Evolutionary conservation across 1,140 invertebrate species (phyloP).

Genomic region (Drosophila biarmipes): DNA sequence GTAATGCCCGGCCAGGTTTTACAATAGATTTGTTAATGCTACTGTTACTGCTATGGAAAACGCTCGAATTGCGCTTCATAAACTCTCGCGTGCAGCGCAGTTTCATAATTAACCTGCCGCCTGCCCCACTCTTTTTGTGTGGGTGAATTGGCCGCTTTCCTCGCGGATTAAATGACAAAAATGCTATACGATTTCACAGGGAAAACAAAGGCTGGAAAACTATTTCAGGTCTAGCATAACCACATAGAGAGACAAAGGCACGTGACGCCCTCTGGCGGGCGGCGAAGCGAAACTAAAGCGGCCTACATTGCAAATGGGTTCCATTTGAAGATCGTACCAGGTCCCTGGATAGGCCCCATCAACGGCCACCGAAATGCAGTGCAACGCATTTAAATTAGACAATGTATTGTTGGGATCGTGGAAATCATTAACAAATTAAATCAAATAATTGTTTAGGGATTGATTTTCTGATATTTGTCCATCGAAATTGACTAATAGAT

Average conservation of each 20-base stretch:
- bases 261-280: constrained; percentile 29
- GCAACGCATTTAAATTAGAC: neutral
- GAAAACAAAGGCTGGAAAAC: constrained; percentile 21
- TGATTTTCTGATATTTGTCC: too few relatives aligned
- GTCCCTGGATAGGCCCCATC: constrained; percentile 3
- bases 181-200: constrained; percentile 51
- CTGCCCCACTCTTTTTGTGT: constrained; percentile 13
- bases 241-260: constrained; percentile 28
- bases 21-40: neutral
- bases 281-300: constrained; percentile 33
- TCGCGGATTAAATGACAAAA: constrained; percentile 49
- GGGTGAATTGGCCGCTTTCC: constrained; percentile 33
- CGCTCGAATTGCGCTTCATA: constrained; percentile 36
- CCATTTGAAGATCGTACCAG: constrained; percentile 5
- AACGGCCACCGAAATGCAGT: neutral
- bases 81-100: constrained; percentile 26
- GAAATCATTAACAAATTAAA: too few relatives aligned
- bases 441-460: too few relatives aligned
- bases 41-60: neutral
- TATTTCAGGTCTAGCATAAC: constrained; percentile 37
- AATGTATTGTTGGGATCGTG: neutral
- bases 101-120: constrained; percentile 45
- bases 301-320: neutral
- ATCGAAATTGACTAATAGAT: too few relatives aligned
- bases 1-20: neutral